Evolutionary conservation across 2,888 invertebrate genomes (phyloP).

Genomic region (Spicauda simplicius): DNA sequence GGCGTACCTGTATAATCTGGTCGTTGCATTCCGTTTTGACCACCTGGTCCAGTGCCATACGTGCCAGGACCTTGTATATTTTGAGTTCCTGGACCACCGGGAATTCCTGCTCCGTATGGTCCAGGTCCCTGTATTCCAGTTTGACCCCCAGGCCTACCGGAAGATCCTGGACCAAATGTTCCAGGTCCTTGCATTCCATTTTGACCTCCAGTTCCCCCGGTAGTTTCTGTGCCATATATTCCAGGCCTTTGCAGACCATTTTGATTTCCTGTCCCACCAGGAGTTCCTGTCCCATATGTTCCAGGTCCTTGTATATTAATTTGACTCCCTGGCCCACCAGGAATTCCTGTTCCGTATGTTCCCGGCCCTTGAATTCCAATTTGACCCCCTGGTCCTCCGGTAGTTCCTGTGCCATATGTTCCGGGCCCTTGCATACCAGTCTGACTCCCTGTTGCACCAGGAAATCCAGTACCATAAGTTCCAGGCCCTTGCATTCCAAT

Average conservation of each 20-base stretch:
- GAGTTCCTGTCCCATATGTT: constrained; percentile 23
- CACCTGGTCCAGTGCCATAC: constrained; percentile 17
- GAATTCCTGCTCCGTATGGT: neutral
- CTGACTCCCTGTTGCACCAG: constrained; percentile 20
- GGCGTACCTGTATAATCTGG: constrained; percentile 32
- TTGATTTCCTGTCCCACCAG: constrained; percentile 32
- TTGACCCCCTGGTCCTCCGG: neutral
- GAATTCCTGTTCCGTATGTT: constrained; percentile 16
- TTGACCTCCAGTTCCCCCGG: constrained; percentile 25
- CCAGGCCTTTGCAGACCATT: constrained; percentile 25
- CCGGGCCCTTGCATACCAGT: too few relatives aligned
- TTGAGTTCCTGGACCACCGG: constrained; percentile 8
- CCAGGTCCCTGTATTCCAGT: constrained; percentile 17
- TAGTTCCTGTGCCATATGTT: constrained; percentile 13
- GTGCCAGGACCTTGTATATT: constrained; percentile 27
- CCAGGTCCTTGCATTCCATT: constrained; percentile 22
- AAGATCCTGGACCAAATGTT: constrained; percentile 16
- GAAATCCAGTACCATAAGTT: constrained; percentile 35
- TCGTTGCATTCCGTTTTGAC: neutral
- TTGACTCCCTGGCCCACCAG: constrained; percentile 33
- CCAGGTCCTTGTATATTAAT: constrained; percentile 27
- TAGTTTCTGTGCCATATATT: constrained; percentile 20
- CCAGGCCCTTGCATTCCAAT: constrained; percentile 23
- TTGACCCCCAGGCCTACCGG: constrained; percentile 35
- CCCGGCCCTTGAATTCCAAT: constrained; percentile 27